These are phyloP conservation scores for Malachius bipustulatus DNA, from an alignment of 2,888 invertebrate species.

Conservation along the genomic window DNA sequence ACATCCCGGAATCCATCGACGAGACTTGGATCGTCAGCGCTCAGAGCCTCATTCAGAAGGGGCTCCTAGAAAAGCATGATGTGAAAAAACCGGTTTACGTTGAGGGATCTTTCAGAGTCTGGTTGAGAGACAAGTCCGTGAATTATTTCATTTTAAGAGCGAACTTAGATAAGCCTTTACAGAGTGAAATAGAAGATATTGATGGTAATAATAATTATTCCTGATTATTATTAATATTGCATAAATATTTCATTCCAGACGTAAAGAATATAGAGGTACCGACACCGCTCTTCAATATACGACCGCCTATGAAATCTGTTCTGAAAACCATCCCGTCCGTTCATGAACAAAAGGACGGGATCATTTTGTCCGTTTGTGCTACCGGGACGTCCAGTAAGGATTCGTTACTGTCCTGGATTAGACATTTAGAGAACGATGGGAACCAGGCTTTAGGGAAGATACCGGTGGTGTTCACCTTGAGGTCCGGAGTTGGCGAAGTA, in stretches of 20 bases:
- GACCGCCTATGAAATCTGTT: constrained; percentile 34
- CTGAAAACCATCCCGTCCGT: constrained; percentile 47
- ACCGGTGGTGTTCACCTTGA: constrained; percentile 76
- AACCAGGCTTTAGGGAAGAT: constrained; percentile 62
- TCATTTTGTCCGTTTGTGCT: constrained; percentile 75
- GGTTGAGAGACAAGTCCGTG: constrained; percentile 61
- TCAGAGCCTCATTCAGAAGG: constrained; percentile 64
- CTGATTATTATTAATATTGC: constrained; percentile 39
- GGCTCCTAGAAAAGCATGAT: constrained; percentile 55
- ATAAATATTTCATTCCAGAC: constrained; percentile 9
- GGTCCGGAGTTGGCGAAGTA: constrained; percentile 44
- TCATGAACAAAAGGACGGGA: constrained; percentile 89
- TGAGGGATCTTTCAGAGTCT: constrained; percentile 74
- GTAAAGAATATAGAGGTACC: constrained; percentile 45
- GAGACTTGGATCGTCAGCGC: constrained; percentile 89
- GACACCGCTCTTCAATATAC: constrained; percentile 39
- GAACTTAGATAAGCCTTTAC: constrained; percentile 45
- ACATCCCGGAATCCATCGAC: constrained; percentile 64
- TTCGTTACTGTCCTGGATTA: constrained; percentile 85
- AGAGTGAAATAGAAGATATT: constrained; percentile 41
- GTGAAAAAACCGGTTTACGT: constrained; percentile 56
- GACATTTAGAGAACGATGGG: constrained; percentile 60
- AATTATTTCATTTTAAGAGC: constrained; percentile 76
- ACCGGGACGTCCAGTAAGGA: constrained; percentile 86
- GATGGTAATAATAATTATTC: too few species aligned